phyloP scores from a whole-genome alignment of 2,797 vertebrate species.

The Manis javanica region DNA sequence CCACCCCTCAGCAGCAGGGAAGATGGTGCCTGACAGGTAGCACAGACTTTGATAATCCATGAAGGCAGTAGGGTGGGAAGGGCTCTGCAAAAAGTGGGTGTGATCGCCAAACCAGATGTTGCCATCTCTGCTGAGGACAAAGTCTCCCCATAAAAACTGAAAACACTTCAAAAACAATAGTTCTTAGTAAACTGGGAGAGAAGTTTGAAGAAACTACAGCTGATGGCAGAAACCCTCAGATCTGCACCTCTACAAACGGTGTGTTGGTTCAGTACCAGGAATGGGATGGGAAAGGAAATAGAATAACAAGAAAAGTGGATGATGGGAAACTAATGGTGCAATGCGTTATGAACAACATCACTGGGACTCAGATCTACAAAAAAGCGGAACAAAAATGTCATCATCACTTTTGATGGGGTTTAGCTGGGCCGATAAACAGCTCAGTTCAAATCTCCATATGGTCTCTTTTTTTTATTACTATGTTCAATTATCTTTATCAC shows the following conservation, averaged over 20 bases:
- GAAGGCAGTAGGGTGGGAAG: conserved; percentile 85
- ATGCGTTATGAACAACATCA: conserved; percentile 90
- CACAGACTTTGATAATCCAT: conserved; percentile 91
- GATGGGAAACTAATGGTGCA: conserved; percentile 91
- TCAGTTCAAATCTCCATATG: conserved; percentile 88
- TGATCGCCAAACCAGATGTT: conserved; percentile 69
- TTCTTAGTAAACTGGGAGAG: conserved; percentile 74
- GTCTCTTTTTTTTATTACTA: conserved; percentile 73
- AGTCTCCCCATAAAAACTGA: conserved; percentile 77
- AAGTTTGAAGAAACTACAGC: conserved; percentile 78
- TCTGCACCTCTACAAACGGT: background rate
- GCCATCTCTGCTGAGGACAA: conserved; percentile 72
- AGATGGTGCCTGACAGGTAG: conserved; percentile 89
- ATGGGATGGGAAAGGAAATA: conserved; percentile 91
- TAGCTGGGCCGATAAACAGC: conserved; percentile 78
- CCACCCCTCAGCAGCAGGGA: conserved; percentile 78
- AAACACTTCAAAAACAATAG: conserved; percentile 79
- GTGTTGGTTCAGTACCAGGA: conserved; percentile 88
- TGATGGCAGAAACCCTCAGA: conserved; percentile 79
- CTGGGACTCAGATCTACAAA: conserved; percentile 89
- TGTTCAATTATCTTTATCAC: conserved; percentile 86
- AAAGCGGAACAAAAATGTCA: conserved; percentile 85
- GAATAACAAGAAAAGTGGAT: conserved; percentile 89
- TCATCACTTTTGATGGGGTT: conserved; percentile 69
- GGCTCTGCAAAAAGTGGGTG: background rate